These are phyloP conservation scores for Alligator sinensis DNA, from an alignment of 2,113 vertebrate genomes.

Conservation along the genomic window DNA sequence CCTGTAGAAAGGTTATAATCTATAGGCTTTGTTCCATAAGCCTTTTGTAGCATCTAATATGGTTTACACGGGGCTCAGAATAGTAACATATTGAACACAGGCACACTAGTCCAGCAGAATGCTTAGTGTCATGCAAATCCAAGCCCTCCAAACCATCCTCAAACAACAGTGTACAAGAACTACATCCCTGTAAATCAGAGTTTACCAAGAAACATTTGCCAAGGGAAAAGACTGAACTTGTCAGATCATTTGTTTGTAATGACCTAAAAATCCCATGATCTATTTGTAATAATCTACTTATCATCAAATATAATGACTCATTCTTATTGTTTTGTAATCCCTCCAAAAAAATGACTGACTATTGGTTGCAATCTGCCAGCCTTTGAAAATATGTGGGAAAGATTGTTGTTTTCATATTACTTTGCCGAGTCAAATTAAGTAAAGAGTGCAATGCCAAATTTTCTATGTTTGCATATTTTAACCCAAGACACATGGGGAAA, in stretches of 20 bases:
- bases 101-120: neutral
- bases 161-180: neutral
- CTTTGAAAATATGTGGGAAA: neutral
- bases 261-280: neutral
- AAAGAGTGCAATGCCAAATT: neutral
- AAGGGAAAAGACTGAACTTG: neutral
- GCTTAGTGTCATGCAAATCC: neutral
- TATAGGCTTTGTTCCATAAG: neutral
- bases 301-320: accelerated
- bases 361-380: neutral
- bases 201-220: neutral
- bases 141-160: neutral
- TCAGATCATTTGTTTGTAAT: neutral
- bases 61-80: neutral
- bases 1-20: neutral
- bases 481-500: neutral
- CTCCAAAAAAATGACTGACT: neutral
- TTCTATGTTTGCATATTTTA: neutral
- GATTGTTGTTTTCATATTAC: neutral
- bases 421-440: neutral
- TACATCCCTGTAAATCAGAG: neutral
- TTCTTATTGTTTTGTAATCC: neutral
- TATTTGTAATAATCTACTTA: neutral
- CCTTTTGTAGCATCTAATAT: neutral
- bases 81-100: neutral